These are phyloP conservation scores for Drosophila takahashii DNA, from an alignment of 1,140 invertebrate genomes.

Conservation along the genomic window DNA sequence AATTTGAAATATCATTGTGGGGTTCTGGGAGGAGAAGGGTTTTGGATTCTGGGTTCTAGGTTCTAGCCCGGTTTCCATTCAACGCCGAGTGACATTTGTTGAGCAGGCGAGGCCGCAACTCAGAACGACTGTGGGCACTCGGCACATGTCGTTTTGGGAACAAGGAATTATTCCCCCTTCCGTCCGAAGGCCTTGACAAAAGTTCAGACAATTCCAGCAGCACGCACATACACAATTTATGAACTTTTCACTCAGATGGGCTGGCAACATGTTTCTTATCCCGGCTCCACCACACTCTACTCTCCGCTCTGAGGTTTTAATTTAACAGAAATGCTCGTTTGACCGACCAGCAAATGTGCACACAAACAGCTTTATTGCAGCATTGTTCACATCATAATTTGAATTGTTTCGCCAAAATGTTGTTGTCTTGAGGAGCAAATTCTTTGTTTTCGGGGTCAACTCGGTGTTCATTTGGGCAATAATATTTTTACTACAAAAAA, in stretches of 20 bases:
- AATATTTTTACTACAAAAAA: slow-evolving; percentile 8
- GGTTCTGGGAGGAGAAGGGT: not conserved
- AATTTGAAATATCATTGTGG: slow-evolving; percentile 44
- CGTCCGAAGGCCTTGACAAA: slow-evolving; percentile 16
- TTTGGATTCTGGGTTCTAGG: too few relatives aligned
- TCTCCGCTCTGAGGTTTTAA: slow-evolving; percentile 41
- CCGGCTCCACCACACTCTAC: not conserved
- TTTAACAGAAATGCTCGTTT: slow-evolving; percentile 52
- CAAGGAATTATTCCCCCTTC: slow-evolving; percentile 28
- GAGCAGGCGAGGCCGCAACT: slow-evolving; percentile 32
- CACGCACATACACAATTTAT: slow-evolving; percentile 63
- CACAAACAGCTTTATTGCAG: slow-evolving; percentile 38
- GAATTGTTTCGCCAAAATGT: slow-evolving; percentile 25
- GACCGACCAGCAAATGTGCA: slow-evolving; percentile 26
- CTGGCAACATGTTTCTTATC: slow-evolving; percentile 34
- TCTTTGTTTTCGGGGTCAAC: not conserved
- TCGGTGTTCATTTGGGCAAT: slow-evolving; percentile 18
- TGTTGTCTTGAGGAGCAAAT: slow-evolving; percentile 5
- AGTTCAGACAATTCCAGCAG: slow-evolving; percentile 50
- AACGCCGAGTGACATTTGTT: slow-evolving; percentile 45
- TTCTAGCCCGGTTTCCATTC: not conserved
- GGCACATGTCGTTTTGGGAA: slow-evolving; percentile 44
- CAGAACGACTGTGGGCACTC: slow-evolving; percentile 38
- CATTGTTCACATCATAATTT: slow-evolving; percentile 46
- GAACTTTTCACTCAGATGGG: slow-evolving; percentile 54